Percentiles rank a stretch among this genome's conserved stretches.
Conservation (phyloP, 2,113 vertebrate species). For the Chaetodon auriga region DNA sequence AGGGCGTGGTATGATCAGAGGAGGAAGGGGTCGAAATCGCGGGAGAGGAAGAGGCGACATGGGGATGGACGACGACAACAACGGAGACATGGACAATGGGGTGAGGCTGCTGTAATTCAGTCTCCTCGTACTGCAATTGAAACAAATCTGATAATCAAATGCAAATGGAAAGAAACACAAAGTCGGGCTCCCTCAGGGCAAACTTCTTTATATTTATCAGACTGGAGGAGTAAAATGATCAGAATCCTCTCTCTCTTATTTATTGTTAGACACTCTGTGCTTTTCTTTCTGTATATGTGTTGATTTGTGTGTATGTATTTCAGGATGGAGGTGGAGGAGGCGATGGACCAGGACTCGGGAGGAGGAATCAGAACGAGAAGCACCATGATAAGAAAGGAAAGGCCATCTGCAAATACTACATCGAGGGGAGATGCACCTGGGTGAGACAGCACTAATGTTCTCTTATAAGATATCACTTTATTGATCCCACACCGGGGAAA, state of each 20-base stretch:
- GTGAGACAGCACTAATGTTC: conserved; percentile 76
- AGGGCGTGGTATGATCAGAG: conserved; percentile 86
- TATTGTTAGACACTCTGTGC: not conserved
- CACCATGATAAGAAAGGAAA: conserved; percentile 94
- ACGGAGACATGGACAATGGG: conserved; percentile 91
- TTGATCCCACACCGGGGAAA: no score
- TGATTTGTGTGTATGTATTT: conserved; percentile 24
- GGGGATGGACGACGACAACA: conserved; percentile 89
- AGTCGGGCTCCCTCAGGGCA: not conserved
- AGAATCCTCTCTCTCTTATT: not conserved
- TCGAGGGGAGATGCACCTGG: conserved; percentile 96
- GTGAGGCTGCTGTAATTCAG: conserved; percentile 72
- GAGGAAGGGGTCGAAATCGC: conserved; percentile 85
- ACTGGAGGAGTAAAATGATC: not conserved
- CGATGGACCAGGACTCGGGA: conserved; percentile 81
- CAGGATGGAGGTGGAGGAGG: conserved; percentile 70
- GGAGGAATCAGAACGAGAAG: conserved; percentile 90
- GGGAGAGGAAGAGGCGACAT: conserved; percentile 87
- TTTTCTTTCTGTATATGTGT: not conserved
- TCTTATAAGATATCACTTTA: no score
- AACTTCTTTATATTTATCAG: not conserved
- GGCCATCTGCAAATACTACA: conserved; percentile 98
- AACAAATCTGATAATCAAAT: not conserved
- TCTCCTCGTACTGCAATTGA: not conserved
- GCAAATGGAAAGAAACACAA: not conserved